Evolutionary conservation across 1,140 invertebrate genomes (phyloP), one percentile per base, ranked within the genome.

Genomic region (Cydia fagiglandana): DNA sequence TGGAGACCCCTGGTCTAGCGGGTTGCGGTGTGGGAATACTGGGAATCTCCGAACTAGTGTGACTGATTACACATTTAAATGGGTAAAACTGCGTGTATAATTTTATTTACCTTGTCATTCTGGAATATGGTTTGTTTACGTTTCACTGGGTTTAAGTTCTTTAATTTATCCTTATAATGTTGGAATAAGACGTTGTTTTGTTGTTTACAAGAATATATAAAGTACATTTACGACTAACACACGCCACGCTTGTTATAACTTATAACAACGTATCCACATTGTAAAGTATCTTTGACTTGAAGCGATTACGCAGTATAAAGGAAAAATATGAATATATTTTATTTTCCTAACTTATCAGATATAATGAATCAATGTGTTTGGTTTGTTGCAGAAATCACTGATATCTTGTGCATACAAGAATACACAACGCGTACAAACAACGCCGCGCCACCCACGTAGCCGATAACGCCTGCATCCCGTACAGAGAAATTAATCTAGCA

Each of bases 331-430:
- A 41, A 41, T 17, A 70, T 73, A 20, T 76, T 77, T 79, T 79
- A 20, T 76, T 76, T 79, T 79, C 73, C 3, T 75, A 24, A 50
- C 64, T 84, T 81, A 83, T 83, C 79, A 76, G 64, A 61, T 81
- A 61, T 75, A 75, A 82, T 79, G 84, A 53, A 88, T 84, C 76
- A 83, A 81, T 82, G 86, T 87, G 80, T 79, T 79, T 86, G 83
- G 82, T 84, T 89, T 90, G 88, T 92, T 92, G 84, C 90, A 92
- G 90, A 90, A 84, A 91, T 88, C 85, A 84, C 88, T 89, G 79
- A 88, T 91, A 90, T 90, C 88, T 88, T 89, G 86, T 90, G 81
- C 80, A 88, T 80, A 90, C 90, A 90, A 91, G 90, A 88, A 88
- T 88, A 89, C 90, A 87, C 84, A 88, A 89, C 82, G 81, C 84